Evolutionary conservation across 2,888 invertebrate species (phyloP).

Genomic region (Octodonta nipae): DNA sequence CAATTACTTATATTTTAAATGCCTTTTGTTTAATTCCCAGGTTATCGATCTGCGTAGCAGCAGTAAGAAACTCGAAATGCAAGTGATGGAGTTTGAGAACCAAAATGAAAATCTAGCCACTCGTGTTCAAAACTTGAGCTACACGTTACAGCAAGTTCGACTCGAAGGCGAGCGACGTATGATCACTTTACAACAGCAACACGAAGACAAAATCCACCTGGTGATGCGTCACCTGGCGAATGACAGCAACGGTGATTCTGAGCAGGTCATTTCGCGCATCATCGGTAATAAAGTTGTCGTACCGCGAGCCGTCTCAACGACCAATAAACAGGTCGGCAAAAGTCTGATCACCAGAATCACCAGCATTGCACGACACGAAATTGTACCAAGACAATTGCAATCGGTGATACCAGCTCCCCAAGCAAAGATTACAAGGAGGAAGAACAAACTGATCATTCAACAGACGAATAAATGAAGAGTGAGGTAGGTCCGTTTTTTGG

Average conservation of each 20-base stretch:
- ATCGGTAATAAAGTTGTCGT: constrained; percentile 13
- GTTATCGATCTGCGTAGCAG: constrained; percentile 41
- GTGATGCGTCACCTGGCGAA: constrained; percentile 39
- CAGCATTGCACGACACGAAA: constrained; percentile 30
- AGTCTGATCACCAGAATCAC: constrained; percentile 42
- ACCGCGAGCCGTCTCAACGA: constrained; percentile 5
- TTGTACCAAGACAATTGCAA: constrained; percentile 48
- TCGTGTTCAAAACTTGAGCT: constrained; percentile 53
- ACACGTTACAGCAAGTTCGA: constrained; percentile 51
- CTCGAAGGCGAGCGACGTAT: constrained; percentile 50
- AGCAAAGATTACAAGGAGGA: constrained; percentile 69
- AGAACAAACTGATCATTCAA: constrained; percentile 71
- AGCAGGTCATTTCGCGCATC: constrained; percentile 12
- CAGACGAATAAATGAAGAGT: constrained; percentile 41
- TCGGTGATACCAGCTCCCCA: constrained; percentile 46
- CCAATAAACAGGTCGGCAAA: constrained; percentile 34
- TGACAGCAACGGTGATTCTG: constrained; percentile 22
- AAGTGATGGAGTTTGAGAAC: constrained; percentile 53
- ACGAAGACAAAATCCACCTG: constrained; percentile 49
- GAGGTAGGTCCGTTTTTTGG: too few species aligned
- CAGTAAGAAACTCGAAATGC: constrained; percentile 52
- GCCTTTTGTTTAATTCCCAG: constrained; percentile 31
- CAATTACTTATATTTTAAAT: too few species aligned
- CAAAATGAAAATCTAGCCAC: constrained; percentile 60
- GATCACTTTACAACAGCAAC: constrained; percentile 46